Conservation (phyloP, 2,113 vertebrate genomes). For the Thymallus thymallus region DNA sequence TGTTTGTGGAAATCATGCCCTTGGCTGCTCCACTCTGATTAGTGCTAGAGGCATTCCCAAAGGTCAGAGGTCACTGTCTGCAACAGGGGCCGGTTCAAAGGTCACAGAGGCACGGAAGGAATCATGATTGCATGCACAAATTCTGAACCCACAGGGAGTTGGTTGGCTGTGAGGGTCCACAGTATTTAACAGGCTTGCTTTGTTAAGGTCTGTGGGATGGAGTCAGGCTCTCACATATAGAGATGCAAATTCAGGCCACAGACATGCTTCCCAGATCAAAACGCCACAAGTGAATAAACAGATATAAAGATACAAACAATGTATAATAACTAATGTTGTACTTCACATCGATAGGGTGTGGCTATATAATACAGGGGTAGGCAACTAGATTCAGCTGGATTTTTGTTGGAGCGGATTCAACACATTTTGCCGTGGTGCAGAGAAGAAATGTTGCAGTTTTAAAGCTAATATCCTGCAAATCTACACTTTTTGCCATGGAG, state of each 20-base stretch:
- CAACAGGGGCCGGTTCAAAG: constrained; percentile 44
- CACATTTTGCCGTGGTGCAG: no score
- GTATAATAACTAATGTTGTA: no score
- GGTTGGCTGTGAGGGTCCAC: constrained; percentile 4
- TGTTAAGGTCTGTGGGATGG: constrained; percentile 24
- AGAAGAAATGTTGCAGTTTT: no score
- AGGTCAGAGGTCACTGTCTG: constrained; percentile 46
- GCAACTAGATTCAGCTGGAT: no score
- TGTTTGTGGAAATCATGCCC: neutral
- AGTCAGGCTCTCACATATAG: neutral
- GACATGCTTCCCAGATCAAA: no score
- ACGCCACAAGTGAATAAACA: no score
- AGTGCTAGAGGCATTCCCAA: constrained; percentile 44
- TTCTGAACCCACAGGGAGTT: constrained; percentile 32
- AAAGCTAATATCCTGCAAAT: neutral
- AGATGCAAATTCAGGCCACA: no score
- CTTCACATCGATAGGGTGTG: no score
- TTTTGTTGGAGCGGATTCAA: no score
- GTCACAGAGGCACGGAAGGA: constrained; percentile 54
- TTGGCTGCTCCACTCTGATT: constrained; percentile 20
- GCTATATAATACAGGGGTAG: no score
- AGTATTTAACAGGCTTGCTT: constrained; percentile 42
- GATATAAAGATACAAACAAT: no score
- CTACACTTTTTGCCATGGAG: neutral
- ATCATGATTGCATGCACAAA: constrained; percentile 59